These are phyloP conservation scores for Delia radicum DNA, from an alignment of 1,140 invertebrate genomes.

Conservation along the genomic window DNA sequence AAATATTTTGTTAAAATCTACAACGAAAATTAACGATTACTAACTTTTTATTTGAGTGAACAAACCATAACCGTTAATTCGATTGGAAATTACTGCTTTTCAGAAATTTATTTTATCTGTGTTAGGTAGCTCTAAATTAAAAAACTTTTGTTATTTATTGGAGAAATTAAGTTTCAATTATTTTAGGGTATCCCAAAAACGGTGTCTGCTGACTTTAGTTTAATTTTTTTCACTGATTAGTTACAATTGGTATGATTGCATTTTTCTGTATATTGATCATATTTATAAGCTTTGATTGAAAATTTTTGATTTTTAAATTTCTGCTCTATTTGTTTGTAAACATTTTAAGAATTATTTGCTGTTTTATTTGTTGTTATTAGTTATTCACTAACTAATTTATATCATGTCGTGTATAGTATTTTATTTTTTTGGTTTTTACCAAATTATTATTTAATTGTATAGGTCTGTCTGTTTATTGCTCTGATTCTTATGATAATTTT, in stretches of 20 bases:
- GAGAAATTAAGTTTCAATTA: no score
- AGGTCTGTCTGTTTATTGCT: not conserved
- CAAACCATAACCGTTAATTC: no score
- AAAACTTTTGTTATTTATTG: no score
- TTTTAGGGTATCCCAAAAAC: not conserved
- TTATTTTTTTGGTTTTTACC: not conserved
- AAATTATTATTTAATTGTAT: not conserved
- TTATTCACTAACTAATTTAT: not conserved
- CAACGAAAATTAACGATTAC: no score
- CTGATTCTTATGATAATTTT: not conserved
- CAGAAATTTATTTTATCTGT: no score
- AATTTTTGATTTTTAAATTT: not conserved
- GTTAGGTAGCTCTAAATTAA: no score
- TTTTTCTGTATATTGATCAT: not conserved
- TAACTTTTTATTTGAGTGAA: no score
- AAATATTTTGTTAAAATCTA: no score
- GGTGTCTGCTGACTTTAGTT: not conserved
- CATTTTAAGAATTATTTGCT: not conserved
- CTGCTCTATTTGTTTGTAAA: constrained; percentile 9
- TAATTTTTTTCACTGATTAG: not conserved
- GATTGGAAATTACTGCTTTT: no score
- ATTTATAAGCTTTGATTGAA: constrained; percentile 10
- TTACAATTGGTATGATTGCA: not conserved
- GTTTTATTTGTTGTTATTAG: not conserved
- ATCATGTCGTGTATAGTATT: not conserved